Percentiles rank a stretch among this genome's conserved stretches.
These are phyloP conservation scores for human (Homo sapiens) DNA, from an alignment of 2,113 vertebrate species.

Conservation along the genomic window GRCh38 chr12:2755001-2755500, in stretches of 20 bases:
- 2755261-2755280: not conserved
- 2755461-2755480: not conserved
- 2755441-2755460: not conserved
- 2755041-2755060: not conserved
- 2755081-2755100: not conserved
- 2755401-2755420: not conserved
- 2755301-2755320: not conserved
- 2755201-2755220: not conserved
- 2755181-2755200: not conserved
- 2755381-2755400: not conserved
- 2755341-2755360: not conserved
- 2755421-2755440: constrained; percentile 22
- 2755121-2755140: not conserved
- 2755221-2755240: not conserved
- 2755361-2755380: not conserved
- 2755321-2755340: not conserved
- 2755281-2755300: constrained; percentile 33
- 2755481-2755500: not conserved
- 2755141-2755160: not conserved
- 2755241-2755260: not conserved
- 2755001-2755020: not conserved
- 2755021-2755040: not conserved
- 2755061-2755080: not conserved
- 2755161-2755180: not conserved
- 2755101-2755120: not conserved